Evolutionary conservation across 1,140 invertebrate genomes (phyloP).

Genomic region (Heliconius congener): DNA sequence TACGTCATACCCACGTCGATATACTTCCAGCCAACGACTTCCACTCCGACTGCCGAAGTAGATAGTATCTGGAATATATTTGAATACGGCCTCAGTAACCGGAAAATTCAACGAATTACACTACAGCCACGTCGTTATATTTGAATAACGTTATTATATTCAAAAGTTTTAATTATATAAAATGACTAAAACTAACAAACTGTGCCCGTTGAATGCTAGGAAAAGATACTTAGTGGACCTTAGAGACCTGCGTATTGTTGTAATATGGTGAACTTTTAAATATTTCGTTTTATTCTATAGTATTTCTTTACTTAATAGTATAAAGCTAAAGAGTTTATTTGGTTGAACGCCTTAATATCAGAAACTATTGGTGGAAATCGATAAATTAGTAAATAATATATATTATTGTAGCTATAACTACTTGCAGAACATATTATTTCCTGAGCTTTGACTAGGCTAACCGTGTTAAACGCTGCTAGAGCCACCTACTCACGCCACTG

Average conservation of each 20-base stretch:
- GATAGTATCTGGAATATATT: neutral
- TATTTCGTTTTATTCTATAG: no score
- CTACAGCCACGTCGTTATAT: neutral
- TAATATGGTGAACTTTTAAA: neutral
- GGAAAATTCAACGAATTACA: conserved; percentile 9
- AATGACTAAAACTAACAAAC: neutral
- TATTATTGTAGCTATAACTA: no score
- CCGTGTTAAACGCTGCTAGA: no score
- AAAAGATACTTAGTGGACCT: neutral
- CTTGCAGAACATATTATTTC: no score
- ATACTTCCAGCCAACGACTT: neutral
- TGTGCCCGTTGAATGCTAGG: neutral
- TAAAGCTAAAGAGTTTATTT: no score
- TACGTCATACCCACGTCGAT: no score
- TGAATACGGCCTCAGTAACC: conserved; percentile 6
- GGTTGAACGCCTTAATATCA: no score
- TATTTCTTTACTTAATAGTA: no score
- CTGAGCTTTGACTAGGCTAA: no score
- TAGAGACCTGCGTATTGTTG: neutral
- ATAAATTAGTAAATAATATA: no score
- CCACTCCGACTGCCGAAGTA: neutral
- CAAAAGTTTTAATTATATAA: neutral
- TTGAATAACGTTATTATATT: neutral
- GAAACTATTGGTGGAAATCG: no score
- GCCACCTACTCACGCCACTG: no score